Base-by-base conservation (phyloP, 2,797 vertebrate genomes). In the Astyanax mexicanus region DNA sequence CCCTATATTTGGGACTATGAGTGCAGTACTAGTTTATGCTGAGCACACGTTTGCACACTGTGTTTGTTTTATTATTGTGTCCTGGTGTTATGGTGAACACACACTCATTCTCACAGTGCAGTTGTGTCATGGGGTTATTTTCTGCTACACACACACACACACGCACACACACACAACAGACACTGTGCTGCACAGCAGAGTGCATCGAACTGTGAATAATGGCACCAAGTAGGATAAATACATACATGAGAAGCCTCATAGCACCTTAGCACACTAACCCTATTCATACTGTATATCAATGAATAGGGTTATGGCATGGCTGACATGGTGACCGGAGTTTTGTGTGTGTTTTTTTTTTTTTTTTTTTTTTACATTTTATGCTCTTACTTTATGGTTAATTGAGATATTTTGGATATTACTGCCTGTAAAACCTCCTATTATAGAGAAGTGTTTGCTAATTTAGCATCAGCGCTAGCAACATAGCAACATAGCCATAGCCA, bases 301-400 rank as follows among this genome's bases (percentile, higher is more conserved):
- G n/a, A n/a, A n/a, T n/a, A n/a, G n/a, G n/a, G n/a, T n/a, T n/a
- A n/a, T n/a, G n/a, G n/a, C n/a, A n/a, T n/a, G n/a, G n/a, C n/a
- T n/a, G 49, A 65, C 71, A 74, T 49, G 12, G 42, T 54, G 5
- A 60, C 49, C 47, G 52, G 55, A 61, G 61, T 55, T 35, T 42
- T 80, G 54, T 83, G 67, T 71, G 55, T 75, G 42, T 15, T 15
- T n/a, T 42, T n/a, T 42, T 49, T 45, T 40, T n/a, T 49, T 3
- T 5, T 4, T 15, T 3, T 45, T 25, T 66, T 58, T 85, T 83
- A 75, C 75, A 47, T 76, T 78, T 78, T 89, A 88, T 88, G 86
- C 87, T 84, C 82, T 81, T 88, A 88, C 81, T 88, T 44, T 81
- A 44, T 58, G 55, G 44, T 75, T 62, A 55, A 82, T 78, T 81